phyloP scores from a whole-genome alignment of 2,113 vertebrate genomes.

The Atherinomorus stipes region DNA sequence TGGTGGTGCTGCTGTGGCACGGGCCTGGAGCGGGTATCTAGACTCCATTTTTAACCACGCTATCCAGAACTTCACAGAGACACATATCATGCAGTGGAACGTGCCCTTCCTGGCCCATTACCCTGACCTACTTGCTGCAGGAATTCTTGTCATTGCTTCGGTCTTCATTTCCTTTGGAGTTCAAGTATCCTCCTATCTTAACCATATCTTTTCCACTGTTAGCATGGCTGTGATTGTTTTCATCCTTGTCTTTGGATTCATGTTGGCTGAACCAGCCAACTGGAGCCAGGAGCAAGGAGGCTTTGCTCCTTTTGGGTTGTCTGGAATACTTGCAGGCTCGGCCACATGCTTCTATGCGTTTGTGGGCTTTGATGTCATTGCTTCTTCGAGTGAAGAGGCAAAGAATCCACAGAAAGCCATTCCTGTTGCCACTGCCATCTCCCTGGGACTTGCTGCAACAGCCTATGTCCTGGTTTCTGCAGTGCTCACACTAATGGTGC shows the following conservation, averaged over 20 bases:
- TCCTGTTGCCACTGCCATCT: constrained; percentile 90
- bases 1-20: constrained; percentile 91
- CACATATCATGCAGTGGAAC: constrained; percentile 89
- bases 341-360: constrained; percentile 97
- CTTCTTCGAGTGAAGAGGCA: constrained; percentile 94
- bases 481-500: constrained; percentile 94
- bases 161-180: constrained; percentile 94
- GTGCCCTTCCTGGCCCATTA: constrained; percentile 90
- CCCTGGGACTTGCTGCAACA: constrained; percentile 86
- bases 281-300: constrained; percentile 91
- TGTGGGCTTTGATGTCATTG: constrained; percentile 96
- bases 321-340: constrained; percentile 92
- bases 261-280: constrained; percentile 89
- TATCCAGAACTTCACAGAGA: constrained; percentile 93
- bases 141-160: constrained; percentile 89
- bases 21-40: constrained; percentile 95
- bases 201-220: constrained; percentile 90
- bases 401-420: constrained; percentile 90
- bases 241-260: constrained; percentile 91
- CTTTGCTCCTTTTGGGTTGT: constrained; percentile 92
- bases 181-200: constrained; percentile 94
- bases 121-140: constrained; percentile 91
- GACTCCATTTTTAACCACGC: constrained; percentile 94
- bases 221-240: constrained; percentile 90
- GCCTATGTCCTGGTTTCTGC: constrained; percentile 93